Conservation (phyloP, 37 sponge, comb jelly and placozoan species). For the Hexactinellida sp. region DNA sequence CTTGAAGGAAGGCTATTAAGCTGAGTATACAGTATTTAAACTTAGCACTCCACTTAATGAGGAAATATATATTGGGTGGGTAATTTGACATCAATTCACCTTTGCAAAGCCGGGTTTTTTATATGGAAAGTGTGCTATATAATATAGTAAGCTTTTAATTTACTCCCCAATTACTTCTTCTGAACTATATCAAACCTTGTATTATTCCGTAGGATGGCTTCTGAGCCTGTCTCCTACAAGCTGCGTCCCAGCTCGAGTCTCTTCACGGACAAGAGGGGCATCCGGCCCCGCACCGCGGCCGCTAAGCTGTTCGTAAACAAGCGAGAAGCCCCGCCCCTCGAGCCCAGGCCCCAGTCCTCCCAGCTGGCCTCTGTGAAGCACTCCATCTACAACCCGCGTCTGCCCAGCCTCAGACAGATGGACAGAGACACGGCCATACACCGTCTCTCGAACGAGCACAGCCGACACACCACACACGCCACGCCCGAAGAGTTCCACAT, state of each 20-base stretch:
- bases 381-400: slow-evolving; percentile 55
- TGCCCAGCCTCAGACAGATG: slow-evolving; percentile 71
- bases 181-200: no score
- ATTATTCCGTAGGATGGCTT: slow-evolving; percentile 1
- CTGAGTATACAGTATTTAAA: no score
- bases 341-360: slow-evolving; percentile 24
- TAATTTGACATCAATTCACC: no score
- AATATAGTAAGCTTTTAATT: no score
- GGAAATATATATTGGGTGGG: no score
- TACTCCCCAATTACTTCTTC: no score
- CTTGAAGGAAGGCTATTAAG: no score
- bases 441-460: slow-evolving; percentile 53
- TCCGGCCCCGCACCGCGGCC: background rate
- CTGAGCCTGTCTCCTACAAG: background rate
- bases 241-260: background rate
- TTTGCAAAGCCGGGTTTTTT: no score
- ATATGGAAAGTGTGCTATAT: no score
- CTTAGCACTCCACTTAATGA: no score
- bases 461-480: slow-evolving; percentile 43
- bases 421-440: slow-evolving; percentile 53
- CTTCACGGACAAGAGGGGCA: background rate
- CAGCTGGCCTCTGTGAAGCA: slow-evolving; percentile 60
- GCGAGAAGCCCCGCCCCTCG: background rate
- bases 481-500: background rate
- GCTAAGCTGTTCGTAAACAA: background rate